Conservation (phyloP, 2,888 invertebrate genomes). For the Mythimna pallens region DNA sequence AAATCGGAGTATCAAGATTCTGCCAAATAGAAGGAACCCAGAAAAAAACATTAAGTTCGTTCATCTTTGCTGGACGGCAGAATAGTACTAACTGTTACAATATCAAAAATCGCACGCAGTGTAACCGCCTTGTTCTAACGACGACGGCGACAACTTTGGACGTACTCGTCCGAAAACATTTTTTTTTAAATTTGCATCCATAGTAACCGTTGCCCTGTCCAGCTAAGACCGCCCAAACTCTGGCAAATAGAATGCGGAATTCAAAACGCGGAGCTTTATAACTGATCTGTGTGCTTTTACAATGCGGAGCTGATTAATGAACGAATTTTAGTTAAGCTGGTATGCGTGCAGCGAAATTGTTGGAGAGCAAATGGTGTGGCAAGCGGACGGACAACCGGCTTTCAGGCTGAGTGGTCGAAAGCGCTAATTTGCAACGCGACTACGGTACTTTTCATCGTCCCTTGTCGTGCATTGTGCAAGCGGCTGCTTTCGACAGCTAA, state of each 20-base stretch:
- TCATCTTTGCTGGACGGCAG: too few relatives aligned
- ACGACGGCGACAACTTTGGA: too few relatives aligned
- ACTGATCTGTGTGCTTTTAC: slow-evolving; percentile 59
- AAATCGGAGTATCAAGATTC: too few relatives aligned
- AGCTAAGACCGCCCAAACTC: slow-evolving; percentile 20
- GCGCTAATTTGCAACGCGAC: slow-evolving; percentile 83
- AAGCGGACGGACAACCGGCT: slow-evolving; percentile 75
- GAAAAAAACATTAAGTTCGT: too few relatives aligned
- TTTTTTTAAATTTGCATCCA: too few relatives aligned
- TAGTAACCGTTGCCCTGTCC: neutral
- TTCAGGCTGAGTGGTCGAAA: slow-evolving; percentile 78
- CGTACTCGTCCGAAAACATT: too few relatives aligned
- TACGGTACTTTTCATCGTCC: slow-evolving; percentile 78
- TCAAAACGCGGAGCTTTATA: slow-evolving; percentile 40
- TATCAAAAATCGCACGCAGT: too few relatives aligned
- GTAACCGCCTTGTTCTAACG: too few relatives aligned
- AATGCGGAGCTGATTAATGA: slow-evolving; percentile 63
- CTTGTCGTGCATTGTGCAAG: slow-evolving; percentile 70
- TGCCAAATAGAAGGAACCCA: too few relatives aligned
- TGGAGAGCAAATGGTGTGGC: slow-evolving; percentile 80
- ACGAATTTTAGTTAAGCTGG: slow-evolving; percentile 62
- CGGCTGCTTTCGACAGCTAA: slow-evolving; percentile 76
- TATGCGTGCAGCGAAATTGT: slow-evolving; percentile 63
- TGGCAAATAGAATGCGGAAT: slow-evolving; percentile 51
- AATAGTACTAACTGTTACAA: too few relatives aligned